Evolutionary conservation across 2,113 vertebrate species (phyloP), one percentile per base, ranked within the genome.

Genomic region (Lepisosteus osseus): DNA sequence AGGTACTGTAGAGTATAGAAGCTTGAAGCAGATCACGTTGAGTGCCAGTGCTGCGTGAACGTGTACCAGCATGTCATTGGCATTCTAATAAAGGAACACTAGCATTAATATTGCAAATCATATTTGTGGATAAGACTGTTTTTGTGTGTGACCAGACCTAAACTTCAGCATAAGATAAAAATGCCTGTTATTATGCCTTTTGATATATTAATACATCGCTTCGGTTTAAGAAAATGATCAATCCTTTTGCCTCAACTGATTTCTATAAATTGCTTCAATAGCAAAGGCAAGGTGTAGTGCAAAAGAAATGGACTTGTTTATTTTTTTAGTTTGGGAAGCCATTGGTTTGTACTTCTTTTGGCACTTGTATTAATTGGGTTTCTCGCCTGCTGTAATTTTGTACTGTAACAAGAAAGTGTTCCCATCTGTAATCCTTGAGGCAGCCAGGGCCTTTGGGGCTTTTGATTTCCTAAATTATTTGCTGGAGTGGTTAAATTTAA

Each of bases 21-120:
- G 63, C 54, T 54, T 54, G 51, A 11, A 47, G 43, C 56, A 73
- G 13, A 54, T 73, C 43, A 73, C 56, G 54, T 41, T 62, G 65
- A 67, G 65, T 13, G 29, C n/a, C 57, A 43, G 17, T n/a, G 7
- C 57, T 73, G 12, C 1, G 9, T 40, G 29, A 40, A 55, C 6
- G 54, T 61, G 72, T 15, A 61, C 56, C 13, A 15, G 44, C 72
- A 61, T 62, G 56, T 54, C n/a, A 6, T 54, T 47, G 43, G 62
- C 54, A 3, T 51, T 61, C 11, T 14, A 47, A 54, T 56, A 59
- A 62, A 54, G 72, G 12, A 7, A 17, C 57, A 54, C 17, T n/a
- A n/a, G 13, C 42, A 71, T 54, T 43, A 65, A 71, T 61, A 54
- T 64, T 62, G 3, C 13, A 13, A 47, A 15, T 9, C 3, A 44